A percentile compares a stretch with the other conserved stretches of the same genome.
Conservation (phyloP, 1,140 invertebrate genomes). For the Pseudomyrmex concolor region DNA sequence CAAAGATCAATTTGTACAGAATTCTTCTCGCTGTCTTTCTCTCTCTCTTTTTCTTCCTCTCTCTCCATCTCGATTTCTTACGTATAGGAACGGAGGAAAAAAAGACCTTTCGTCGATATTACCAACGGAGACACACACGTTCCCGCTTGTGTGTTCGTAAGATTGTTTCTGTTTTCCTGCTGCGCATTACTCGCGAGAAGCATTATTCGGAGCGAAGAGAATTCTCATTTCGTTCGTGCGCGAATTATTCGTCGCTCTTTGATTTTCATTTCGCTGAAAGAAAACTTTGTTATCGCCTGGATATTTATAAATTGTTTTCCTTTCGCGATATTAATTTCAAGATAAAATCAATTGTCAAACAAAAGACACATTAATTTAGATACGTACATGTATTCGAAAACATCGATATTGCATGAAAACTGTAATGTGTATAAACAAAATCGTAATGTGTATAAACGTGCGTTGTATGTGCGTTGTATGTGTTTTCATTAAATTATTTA, state of each 20-base stretch:
- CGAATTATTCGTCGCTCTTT: constrained; percentile 21
- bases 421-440: too few species aligned
- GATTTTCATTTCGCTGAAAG: not conserved
- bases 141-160: constrained; percentile 44
- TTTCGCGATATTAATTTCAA: not conserved
- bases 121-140: constrained; percentile 35
- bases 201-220: not conserved
- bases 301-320: not conserved
- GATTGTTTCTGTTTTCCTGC: constrained; percentile 34
- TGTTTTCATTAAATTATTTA: constrained; percentile 26
- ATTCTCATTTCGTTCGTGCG: not conserved
- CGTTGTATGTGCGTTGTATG: not conserved
- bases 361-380: constrained; percentile 3
- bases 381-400: not conserved
- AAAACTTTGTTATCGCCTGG: not conserved
- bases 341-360: not conserved
- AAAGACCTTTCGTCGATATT: constrained; percentile 62
- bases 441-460: too few species aligned
- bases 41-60: too few species aligned
- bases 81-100: not conserved
- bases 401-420: too few species aligned
- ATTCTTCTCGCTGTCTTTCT: constrained; percentile 36
- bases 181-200: not conserved
- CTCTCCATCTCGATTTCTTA: constrained; percentile 50
- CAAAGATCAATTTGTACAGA: constrained; percentile 70